Percentiles rank a stretch among this genome's conserved stretches.
Evolutionary conservation across 1,140 invertebrate genomes (phyloP).

Genomic region (Idris sp.): DNA sequence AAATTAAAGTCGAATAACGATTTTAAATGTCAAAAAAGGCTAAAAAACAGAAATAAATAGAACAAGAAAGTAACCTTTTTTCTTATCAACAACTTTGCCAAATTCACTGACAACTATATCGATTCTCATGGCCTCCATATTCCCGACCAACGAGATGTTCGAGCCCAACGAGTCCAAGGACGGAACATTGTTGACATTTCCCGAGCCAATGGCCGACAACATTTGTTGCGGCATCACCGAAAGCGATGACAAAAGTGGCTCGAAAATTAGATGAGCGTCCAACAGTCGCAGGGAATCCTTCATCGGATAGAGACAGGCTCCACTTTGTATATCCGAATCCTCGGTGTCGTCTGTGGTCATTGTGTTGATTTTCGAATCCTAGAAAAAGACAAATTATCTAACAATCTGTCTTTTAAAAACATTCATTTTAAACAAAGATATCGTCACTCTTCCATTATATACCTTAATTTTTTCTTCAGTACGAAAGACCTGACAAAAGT

Average conservation of each 20-base stretch:
- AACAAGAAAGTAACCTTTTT: constrained; percentile 75
- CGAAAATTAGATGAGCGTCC: constrained; percentile 95
- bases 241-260: constrained; percentile 89
- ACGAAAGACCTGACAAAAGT: constrained; percentile 73
- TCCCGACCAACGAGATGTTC: constrained; percentile 91
- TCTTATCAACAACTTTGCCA: constrained; percentile 80
- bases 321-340: constrained; percentile 77
- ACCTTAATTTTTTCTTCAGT: constrained; percentile 75
- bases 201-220: constrained; percentile 78
- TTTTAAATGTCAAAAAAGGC: too few relatives aligned
- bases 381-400: too few relatives aligned
- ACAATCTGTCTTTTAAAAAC: too few relatives aligned
- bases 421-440: too few relatives aligned
- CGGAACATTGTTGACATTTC: constrained; percentile 79
- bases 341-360: constrained; percentile 80
- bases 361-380: constrained; percentile 82
- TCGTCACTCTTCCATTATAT: too few relatives aligned
- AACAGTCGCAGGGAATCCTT: constrained; percentile 89
- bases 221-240: constrained; percentile 93
- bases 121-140: constrained; percentile 91
- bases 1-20: constrained; percentile 8
- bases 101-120: constrained; percentile 95
- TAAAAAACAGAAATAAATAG: too few relatives aligned
- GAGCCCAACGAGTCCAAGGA: constrained; percentile 92
- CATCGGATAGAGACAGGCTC: constrained; percentile 84